Evolutionary conservation across 2,888 invertebrate species (phyloP), one percentile per base, ranked within the genome.

Genomic region (Nineta flava): DNA sequence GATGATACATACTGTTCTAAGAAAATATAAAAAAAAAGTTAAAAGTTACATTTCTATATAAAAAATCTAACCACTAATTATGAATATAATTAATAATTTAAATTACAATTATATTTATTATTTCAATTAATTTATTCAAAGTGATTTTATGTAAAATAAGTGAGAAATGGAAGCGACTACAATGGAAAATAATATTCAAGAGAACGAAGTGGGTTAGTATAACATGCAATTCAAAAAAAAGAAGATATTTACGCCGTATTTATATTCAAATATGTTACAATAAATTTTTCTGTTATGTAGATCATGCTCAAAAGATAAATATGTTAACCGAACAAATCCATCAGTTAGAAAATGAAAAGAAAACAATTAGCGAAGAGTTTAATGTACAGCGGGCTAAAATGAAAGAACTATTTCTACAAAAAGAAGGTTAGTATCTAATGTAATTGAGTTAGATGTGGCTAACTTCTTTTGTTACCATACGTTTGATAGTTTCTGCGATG

Each of bases 391-490:
- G 94, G 58, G 94, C 92, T 38, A 87, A 86, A 74, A 81, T 95
- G 76, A 93, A 88, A 73, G 92, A 92, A 60, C 70, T 95, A 51
- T 94, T 84, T 70, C 75, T 93, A 60, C 90, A 91, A 66, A 94
- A 93, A 75, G 94, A 95, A 83, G 85, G 88, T 87, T 72, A 62
- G 67, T 66, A 40, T 45, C 16, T 19, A 12, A 35, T 45, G 13
- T n/a, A n/a, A n/a, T n/a, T n/a, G n/a, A n/a, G n/a, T n/a, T n/a
- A n/a, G n/a, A n/a, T n/a, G n/a, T n/a, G n/a, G n/a, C n/a, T n/a
- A n/a, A n/a, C n/a, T n/a, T n/a, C n/a, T n/a, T n/a, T n/a, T n/a
- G n/a, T n/a, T n/a, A n/a, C n/a, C n/a, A n/a, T n/a, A n/a, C n/a
- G n/a, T n/a, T n/a, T n/a, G n/a, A n/a, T n/a, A n/a, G n/a, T n/a